Evolutionary conservation across 2,797 vertebrate species (phyloP).

Genomic region (Danio albolineatus): DNA sequence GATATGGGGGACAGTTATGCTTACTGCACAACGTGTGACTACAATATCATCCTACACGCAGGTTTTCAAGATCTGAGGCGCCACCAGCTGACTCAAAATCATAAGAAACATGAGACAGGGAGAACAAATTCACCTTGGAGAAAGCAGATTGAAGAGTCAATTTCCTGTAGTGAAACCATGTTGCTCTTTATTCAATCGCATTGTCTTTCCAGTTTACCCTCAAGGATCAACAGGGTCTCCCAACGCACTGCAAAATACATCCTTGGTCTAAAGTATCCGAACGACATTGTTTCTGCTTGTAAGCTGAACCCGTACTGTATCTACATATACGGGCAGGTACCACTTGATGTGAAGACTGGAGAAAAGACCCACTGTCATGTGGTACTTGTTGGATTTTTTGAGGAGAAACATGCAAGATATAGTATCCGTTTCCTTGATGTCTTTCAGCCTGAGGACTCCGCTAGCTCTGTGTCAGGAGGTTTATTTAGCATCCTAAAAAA

Average conservation of each 20-base stretch:
- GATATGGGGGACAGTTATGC: constrained; percentile 67
- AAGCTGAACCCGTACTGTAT: constrained; percentile 76
- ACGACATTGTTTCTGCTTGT: constrained; percentile 68
- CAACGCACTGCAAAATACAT: constrained; percentile 62
- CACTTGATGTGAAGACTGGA: constrained; percentile 52
- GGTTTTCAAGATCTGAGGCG: constrained; percentile 67
- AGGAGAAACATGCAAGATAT: constrained; percentile 64
- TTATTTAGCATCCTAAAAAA: constrained; percentile 70
- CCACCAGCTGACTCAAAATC: constrained; percentile 69
- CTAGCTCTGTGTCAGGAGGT: constrained; percentile 50
- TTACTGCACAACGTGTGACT: constrained; percentile 72
- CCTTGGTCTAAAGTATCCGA: constrained; percentile 70
- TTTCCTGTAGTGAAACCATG: constrained; percentile 66
- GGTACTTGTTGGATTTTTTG: constrained; percentile 77
- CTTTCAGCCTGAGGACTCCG: constrained; percentile 55
- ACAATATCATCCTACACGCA: constrained; percentile 62
- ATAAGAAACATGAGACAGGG: constrained; percentile 53
- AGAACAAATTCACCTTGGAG: not conserved
- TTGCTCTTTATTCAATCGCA: constrained; percentile 71
- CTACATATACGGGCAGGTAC: constrained; percentile 73
- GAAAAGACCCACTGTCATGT: constrained; percentile 59
- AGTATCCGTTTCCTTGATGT: constrained; percentile 76
- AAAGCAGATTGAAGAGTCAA: not conserved
- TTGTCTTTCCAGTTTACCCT: constrained; percentile 52
- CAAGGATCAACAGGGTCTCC: constrained; percentile 46